Percentiles rank a stretch among this genome's conserved stretches.
Evolutionary conservation across 2,113 vertebrate species (phyloP).

Genomic region (Phycodurus eques): DNA sequence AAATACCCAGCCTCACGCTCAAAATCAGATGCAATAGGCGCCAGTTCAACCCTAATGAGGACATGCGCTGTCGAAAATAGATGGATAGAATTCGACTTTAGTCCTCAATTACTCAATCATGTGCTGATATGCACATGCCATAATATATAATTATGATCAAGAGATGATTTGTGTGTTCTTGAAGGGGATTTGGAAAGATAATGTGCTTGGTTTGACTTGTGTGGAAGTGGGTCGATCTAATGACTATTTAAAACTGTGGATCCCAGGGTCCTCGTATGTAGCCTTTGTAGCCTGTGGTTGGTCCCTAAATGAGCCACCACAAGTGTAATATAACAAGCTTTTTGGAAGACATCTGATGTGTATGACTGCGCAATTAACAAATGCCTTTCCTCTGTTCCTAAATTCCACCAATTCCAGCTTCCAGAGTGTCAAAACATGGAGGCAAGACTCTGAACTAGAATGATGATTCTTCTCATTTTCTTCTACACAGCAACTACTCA

Average conservation of each 20-base stretch:
- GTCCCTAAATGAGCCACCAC: neutral
- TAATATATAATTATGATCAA: neutral
- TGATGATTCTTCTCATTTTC: neutral
- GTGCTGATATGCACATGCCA: neutral
- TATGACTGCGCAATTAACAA: neutral
- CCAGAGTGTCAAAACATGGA: neutral
- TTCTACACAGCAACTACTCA: neutral
- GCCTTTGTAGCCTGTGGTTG: neutral
- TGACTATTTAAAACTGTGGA: neutral
- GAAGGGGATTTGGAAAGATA: neutral
- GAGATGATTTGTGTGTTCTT: neutral
- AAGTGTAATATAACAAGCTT: too few species aligned
- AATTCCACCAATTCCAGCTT: neutral
- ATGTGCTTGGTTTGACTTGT: neutral
- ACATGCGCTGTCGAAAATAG: neutral
- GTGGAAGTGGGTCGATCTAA: neutral
- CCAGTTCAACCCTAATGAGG: neutral
- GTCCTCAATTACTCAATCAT: neutral
- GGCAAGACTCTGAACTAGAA: neutral
- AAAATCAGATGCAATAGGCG: neutral
- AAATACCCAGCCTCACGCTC: neutral
- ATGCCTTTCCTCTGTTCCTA: neutral
- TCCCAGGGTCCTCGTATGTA: neutral
- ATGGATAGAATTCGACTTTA: neutral
- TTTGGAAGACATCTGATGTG: constrained; percentile 2